Evolutionary conservation across 2,113 vertebrate genomes (phyloP), one percentile per base, ranked within the genome.

Genomic region (Gallinago undulata): DNA sequence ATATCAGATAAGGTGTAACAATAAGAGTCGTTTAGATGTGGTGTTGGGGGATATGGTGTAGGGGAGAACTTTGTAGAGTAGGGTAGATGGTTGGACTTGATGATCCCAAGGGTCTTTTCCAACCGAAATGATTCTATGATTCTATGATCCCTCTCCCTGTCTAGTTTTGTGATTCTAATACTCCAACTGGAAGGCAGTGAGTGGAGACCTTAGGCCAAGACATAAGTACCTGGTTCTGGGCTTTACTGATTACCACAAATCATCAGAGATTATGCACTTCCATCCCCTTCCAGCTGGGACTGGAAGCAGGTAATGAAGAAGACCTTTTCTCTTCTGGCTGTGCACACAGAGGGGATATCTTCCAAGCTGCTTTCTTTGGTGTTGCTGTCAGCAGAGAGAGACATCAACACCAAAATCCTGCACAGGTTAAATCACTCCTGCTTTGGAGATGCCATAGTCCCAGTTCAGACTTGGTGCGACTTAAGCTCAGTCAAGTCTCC

Each of bases 141-240:
- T 43, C 41, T 43, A 43, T 43, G 41, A 43, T 45, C 79, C 7
- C 2, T 1, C 6, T 45, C 1, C 1, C 1, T 23, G 6, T 30
- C 21, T 33, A 17, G 11, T 60, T 39, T 80, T 2, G 5, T 7
- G 19, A 41, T 23, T 73, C 43, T 39, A 33, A 17, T 3, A 2
- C 6, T 59, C 15, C 43, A 63, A 19, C 35, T 50, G 30, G 22
- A 50, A 84, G 19, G 6, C 24, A 39, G 37, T 59, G 15, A 24
- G 12, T 27, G 41, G 30, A 31, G 30, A 51, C 23, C 13, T 76
- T 22, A 41, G 24, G 24, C 9, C 53, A 60, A 35, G 28, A 33
- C 10, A 4, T 7, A 7, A 31, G 9, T 35, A 27, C 9, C 17
- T 85, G 45, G 6, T 73, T 85, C 62, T 77, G 45, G 33, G 2